A percentile compares a stretch with the other conserved stretches of the same genome.
These are phyloP conservation scores for Phylloscopus trochiloides DNA, from an alignment of 2,113 vertebrate species.

Conservation along the genomic window DNA sequence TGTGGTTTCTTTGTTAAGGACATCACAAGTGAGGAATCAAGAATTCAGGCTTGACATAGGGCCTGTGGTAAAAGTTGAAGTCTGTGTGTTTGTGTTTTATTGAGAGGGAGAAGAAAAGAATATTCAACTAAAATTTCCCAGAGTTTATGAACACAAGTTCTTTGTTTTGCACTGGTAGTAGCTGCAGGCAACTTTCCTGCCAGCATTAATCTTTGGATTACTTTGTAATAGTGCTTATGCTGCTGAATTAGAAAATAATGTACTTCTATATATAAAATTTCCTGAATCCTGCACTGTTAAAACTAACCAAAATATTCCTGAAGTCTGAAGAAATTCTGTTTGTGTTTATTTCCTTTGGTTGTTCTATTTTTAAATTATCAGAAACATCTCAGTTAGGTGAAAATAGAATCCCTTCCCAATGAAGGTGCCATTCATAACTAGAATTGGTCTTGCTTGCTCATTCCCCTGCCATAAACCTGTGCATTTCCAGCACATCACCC, in stretches of 20 bases:
- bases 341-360: neutral
- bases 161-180: neutral
- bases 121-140: neutral
- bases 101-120: fast-evolving
- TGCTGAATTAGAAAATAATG: neutral
- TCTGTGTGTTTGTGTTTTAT: neutral
- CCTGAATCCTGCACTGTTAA: neutral
- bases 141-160: neutral
- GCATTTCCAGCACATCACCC: neutral
- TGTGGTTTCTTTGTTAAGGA: neutral
- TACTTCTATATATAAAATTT: neutral
- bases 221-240: neutral
- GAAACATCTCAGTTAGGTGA: neutral
- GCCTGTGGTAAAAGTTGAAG: neutral
- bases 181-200: neutral
- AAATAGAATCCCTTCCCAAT: neutral
- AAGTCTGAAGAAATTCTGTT: neutral
- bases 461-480: neutral
- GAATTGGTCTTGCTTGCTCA: neutral
- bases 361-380: neutral
- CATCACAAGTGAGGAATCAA: neutral
- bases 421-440: neutral
- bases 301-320: neutral
- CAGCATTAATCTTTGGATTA: neutral
- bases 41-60: neutral